Evolutionary conservation across 2,113 vertebrate genomes (phyloP).

Genomic region (Microcebus jonahi): DNA sequence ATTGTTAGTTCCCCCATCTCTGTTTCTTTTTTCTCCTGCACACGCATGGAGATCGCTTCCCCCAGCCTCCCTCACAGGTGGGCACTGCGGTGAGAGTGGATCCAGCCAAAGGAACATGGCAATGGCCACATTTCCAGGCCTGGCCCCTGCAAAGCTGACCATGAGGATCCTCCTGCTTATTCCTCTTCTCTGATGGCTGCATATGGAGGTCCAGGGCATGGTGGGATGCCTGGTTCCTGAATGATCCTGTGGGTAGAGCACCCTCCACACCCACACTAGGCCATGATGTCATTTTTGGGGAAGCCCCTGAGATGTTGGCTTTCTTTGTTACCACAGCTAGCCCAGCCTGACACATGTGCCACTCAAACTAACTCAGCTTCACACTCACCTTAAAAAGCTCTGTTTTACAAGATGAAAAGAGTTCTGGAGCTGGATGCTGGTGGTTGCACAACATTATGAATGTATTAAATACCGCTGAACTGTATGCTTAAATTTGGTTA

Average conservation of each 20-base stretch:
- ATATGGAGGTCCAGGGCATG: not conserved
- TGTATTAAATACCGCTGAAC: too few species aligned
- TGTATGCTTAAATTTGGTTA: not conserved
- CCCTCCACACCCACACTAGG: too few species aligned
- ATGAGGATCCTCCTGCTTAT: not conserved
- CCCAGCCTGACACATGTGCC: not conserved
- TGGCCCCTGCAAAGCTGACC: not conserved
- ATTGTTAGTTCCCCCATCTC: rapidly evolving
- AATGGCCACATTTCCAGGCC: not conserved
- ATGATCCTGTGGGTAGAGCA: not conserved
- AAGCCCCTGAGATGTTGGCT: not conserved
- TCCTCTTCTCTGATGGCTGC: not conserved
- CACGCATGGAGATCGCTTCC: rapidly evolving
- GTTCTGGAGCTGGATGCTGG: not conserved
- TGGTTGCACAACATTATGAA: rapidly evolving
- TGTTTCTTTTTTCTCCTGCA: not conserved
- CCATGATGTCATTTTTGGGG: rapidly evolving
- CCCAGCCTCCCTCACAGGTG: not conserved
- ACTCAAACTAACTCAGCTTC: not conserved
- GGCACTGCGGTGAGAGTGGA: not conserved
- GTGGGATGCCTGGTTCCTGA: not conserved
- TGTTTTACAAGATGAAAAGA: not conserved
- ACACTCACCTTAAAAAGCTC: too few species aligned
- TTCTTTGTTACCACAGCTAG: not conserved
- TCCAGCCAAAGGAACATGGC: not conserved